phyloP scores from a whole-genome alignment of 1,140 invertebrate genomes.

The Drosophila elegans region DNA sequence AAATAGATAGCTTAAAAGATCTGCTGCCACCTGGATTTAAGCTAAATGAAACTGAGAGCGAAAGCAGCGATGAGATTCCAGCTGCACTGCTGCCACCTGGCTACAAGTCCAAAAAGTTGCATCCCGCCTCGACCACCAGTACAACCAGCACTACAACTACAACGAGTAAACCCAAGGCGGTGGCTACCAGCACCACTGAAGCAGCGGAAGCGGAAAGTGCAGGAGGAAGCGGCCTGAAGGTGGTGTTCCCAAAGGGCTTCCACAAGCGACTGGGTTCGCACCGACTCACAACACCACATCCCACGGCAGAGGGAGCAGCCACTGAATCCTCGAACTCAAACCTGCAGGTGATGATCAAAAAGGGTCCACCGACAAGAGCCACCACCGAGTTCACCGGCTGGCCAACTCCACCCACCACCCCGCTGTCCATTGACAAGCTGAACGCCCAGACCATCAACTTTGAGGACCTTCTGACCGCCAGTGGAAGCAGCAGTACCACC shows the following conservation, averaged over 20 bases:
- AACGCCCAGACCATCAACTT: constrained; percentile 88
- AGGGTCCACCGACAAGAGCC: constrained; percentile 92
- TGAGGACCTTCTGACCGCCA: constrained; percentile 68
- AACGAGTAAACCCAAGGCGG: constrained; percentile 43
- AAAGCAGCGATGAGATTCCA: constrained; percentile 86
- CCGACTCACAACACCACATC: constrained; percentile 87
- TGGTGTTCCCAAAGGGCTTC: constrained; percentile 92
- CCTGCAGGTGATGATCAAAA: constrained; percentile 89
- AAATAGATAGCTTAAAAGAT: constrained; percentile 84
- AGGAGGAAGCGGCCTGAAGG: constrained; percentile 86
- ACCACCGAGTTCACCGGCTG: constrained; percentile 95
- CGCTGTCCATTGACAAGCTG: constrained; percentile 92
- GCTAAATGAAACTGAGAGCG: constrained; percentile 72
- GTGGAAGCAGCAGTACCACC: constrained; percentile 83
- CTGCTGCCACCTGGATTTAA: constrained; percentile 87
- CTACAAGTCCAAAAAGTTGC: constrained; percentile 85
- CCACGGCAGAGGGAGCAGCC: constrained; percentile 48
- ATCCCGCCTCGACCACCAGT: constrained; percentile 57
- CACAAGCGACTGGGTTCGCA: constrained; percentile 88
- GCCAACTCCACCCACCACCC: constrained; percentile 93
- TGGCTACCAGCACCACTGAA: constrained; percentile 62
- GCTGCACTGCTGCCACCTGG: constrained; percentile 87
- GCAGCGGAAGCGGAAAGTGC: constrained; percentile 8
- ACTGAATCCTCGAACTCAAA: constrained; percentile 69
- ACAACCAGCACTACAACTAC: constrained; percentile 58